phyloP scores from a whole-genome alignment of 2,113 vertebrate species.

The Mormyrus lacerda region DNA sequence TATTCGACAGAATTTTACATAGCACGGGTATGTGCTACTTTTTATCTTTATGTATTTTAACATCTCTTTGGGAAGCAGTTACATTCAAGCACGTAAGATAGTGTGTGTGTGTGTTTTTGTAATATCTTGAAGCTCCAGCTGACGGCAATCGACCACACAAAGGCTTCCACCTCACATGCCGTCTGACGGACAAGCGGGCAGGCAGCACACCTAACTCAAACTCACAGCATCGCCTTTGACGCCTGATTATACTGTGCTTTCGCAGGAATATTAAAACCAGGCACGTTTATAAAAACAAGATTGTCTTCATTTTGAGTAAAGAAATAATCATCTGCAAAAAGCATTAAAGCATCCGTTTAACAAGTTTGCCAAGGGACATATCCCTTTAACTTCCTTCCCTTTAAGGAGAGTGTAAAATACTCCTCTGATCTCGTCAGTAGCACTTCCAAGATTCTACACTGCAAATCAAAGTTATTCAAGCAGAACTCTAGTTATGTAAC shows the following conservation, averaged over 20 bases:
- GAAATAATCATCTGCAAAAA: neutral
- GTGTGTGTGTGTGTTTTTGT: neutral
- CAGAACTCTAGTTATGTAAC: neutral
- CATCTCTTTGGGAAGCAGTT: neutral
- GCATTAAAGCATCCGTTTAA: neutral
- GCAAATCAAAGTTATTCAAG: neutral
- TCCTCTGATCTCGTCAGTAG: neutral
- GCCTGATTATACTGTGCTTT: neutral
- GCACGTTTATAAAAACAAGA: slow-evolving; percentile 1
- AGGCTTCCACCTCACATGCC: neutral
- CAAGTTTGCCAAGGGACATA: neutral
- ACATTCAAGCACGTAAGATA: slow-evolving; percentile 16
- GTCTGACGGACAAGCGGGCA: neutral
- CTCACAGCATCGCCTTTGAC: neutral
- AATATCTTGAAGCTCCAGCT: neutral
- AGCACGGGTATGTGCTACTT: neutral
- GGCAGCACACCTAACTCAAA: neutral
- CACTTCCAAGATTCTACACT: neutral
- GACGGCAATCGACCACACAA: neutral
- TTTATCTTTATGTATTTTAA: neutral
- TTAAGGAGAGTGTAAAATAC: neutral
- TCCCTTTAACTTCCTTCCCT: neutral
- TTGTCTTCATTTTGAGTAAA: slow-evolving; percentile 4
- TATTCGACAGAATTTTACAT: neutral
- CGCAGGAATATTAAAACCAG: neutral